phyloP scores from a whole-genome alignment of 1,140 invertebrate genomes.

The Drosophila asahinai region DNA sequence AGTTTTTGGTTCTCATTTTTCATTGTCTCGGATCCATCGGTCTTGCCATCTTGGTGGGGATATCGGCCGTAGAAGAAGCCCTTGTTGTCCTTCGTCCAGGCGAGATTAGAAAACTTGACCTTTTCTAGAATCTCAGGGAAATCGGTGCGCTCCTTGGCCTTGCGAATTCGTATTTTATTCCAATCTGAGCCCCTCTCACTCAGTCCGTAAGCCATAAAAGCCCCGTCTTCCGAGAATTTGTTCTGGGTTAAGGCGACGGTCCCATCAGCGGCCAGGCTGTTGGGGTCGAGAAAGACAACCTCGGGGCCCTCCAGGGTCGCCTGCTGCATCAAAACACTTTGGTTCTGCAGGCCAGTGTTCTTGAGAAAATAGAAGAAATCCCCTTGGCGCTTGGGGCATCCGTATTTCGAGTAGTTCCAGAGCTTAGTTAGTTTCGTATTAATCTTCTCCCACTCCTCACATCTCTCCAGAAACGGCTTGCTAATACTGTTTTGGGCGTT shows the following conservation, averaged over 20 bases:
- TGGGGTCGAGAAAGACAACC: conserved; percentile 96
- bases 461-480: conserved; percentile 92
- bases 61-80: conserved; percentile 97
- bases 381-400: conserved; percentile 93
- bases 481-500: conserved; percentile 97
- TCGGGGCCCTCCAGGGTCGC: conserved; percentile 92
- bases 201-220: conserved; percentile 95
- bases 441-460: conserved; percentile 90
- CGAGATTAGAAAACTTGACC: conserved; percentile 95
- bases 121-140: conserved; percentile 95
- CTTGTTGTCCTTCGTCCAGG: conserved; percentile 97
- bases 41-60: conserved; percentile 91
- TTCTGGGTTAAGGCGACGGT: conserved; percentile 93
- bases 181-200: conserved; percentile 98
- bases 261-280: conserved; percentile 96
- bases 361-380: conserved; percentile 96
- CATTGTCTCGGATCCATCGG: conserved; percentile 96
- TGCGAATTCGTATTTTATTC: conserved; percentile 94
- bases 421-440: conserved; percentile 92
- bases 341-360: conserved; percentile 98
- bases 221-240: conserved; percentile 96
- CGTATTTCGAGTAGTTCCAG: conserved; percentile 98
- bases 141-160: conserved; percentile 92
- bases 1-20: conserved; percentile 96
- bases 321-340: conserved; percentile 97